Evolutionary conservation across 2,113 vertebrate genomes (phyloP), one percentile per base, ranked within the genome.

Genomic region (Leucopternis melanops): DNA sequence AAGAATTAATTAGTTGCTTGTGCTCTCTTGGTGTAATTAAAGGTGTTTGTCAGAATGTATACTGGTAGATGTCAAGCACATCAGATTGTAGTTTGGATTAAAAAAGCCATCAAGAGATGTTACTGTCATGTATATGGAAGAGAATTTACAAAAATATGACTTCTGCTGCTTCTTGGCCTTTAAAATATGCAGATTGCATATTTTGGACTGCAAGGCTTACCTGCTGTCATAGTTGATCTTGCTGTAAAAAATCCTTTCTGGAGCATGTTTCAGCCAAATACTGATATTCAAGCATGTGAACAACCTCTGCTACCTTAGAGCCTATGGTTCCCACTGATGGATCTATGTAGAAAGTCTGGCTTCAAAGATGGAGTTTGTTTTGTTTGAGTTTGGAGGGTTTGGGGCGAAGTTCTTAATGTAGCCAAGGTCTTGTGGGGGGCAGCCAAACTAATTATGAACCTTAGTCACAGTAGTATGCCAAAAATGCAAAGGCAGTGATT

Each of bases 301-400:
- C 49, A 71, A 31, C 9, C 16, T 81, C 71, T 80, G 23, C 45
- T 93, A 55, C 82, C 38, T 42, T 65, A 58, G 8, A 90, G n/a
- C 66, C 45, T 72, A 1, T 82, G 42, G 54, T 78, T 96, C 86
- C 36, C 67, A 59, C 59, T 78, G 71, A 49, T 62, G 49, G 49
- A 70, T 86, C 62, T 69, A 4, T 54, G 23, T 63, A 74, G 73
- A 73, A 84, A 77, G 14, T 47, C 78, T 72, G 66, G 16, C 61
- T 95, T 94, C 88, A 93, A 75, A 94, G 61, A 57, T 79, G 52
- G 58, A 88, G 65, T 50, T 90, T 75, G 26, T 92, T 93, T 88
- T 65, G 21, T 72, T 93, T 92, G 44, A 66, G 22, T 82, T 86
- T 63, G 34, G 81, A 87, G 62, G 62, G 50, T 85, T 91, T 92